Evolutionary conservation across 1,140 invertebrate genomes (phyloP), one percentile per base, ranked within the genome.

Genomic region (Trichonephila inaurata): DNA sequence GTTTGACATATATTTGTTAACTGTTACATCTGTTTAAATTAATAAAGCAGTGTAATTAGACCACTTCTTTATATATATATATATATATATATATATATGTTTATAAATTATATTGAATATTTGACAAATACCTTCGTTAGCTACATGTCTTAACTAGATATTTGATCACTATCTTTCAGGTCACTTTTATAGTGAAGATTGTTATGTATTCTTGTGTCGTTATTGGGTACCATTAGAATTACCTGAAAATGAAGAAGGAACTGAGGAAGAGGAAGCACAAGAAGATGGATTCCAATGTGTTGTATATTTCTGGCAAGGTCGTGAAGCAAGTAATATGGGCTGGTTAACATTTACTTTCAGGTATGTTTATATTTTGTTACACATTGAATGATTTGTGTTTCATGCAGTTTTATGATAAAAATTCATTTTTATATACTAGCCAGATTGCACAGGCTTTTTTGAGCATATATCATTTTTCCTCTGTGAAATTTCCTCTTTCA

Each of bases 341-440:
- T 99, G 99, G 99, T 96, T 99, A 0, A 99, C 98, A 14, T 99
- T 99, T 96, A 99, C 99, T 0, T 99, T 99, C 96, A 98, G 98
- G 96, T 97, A 95, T 92, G 89, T 85, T 12, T 18, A 51, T 19
- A 69, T 44, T 33, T 87, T 92, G 2, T 92, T 82, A 24, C 28
- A 51, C 51, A 51, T 51, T 51, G 7, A 51, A 51, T 51, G 7
- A 51, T 51, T 51, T 51, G 10, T 51, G 7, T 51, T 40, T 40
- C 33, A 4, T 40, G 2, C 33, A 40, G 2, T 4, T 40, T 40
- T 40, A 40, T 40, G 33, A 40, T 40, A 10, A 51, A 51, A 51
- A 51, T 51, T 51, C 0, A 51, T 51, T 51, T 51, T 51, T 51
- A 51, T 51, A 40, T 40, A 40, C 33, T 40, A 40, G 33, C 33